A percentile compares a stretch with the other conserved stretches of the same genome.
These are phyloP conservation scores for Thalassoma bifasciatum DNA, from an alignment of 2,113 vertebrate species.

Conservation along the genomic window DNA sequence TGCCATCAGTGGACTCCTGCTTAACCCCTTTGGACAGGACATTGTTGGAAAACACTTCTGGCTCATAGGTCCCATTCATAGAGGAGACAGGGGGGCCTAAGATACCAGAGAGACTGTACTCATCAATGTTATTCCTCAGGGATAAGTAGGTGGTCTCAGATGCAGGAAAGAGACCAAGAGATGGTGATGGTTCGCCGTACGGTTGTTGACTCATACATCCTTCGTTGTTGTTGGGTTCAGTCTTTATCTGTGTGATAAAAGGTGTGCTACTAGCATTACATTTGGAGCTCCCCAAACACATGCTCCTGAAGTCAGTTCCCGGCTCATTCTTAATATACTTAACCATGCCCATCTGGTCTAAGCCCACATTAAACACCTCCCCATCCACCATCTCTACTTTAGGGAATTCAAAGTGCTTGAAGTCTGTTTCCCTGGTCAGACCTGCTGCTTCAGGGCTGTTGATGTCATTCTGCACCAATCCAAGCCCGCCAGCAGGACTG, in stretches of 20 bases:
- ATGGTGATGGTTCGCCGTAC: conserved; percentile 88
- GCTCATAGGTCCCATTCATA: conserved; percentile 91
- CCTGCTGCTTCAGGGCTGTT: conserved; percentile 86
- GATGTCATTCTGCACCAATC: conserved; percentile 86
- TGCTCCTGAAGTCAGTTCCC: conserved; percentile 89
- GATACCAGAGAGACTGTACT: conserved; percentile 97
- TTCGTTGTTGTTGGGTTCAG: conserved; percentile 90
- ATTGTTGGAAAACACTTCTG: conserved; percentile 89
- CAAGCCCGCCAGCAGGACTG: conserved; percentile 88
- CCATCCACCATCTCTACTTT: conserved; percentile 93
- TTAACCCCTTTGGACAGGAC: conserved; percentile 93
- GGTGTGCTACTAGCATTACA: conserved; percentile 82
- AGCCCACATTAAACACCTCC: conserved; percentile 86
- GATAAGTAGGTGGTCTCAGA: conserved; percentile 96
- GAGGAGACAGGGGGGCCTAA: conserved; percentile 95
- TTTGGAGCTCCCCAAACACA: conserved; percentile 90
- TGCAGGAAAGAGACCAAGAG: conserved; percentile 90
- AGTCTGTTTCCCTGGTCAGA: conserved; percentile 85
- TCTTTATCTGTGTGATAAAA: conserved; percentile 93
- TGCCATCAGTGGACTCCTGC: conserved; percentile 93
- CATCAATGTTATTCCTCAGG: conserved; percentile 97
- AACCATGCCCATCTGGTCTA: conserved; percentile 89
- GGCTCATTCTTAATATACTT: conserved; percentile 98
- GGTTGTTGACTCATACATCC: conserved; percentile 90
- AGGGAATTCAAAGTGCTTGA: conserved; percentile 89